Evolutionary conservation across 2,888 invertebrate genomes (phyloP).

Genomic region (Busseola fusca): DNA sequence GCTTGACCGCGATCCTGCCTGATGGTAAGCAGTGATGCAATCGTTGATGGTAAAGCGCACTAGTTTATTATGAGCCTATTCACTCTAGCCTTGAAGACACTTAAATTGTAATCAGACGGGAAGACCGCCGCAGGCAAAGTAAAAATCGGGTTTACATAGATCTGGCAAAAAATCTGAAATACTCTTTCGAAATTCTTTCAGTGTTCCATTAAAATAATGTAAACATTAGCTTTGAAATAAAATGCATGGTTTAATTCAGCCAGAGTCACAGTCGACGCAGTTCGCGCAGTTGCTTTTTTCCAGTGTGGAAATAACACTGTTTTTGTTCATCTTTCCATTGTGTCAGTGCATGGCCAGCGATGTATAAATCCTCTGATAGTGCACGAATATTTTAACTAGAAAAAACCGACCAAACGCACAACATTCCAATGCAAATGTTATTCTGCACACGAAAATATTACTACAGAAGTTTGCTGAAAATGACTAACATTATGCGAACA

Average conservation of each 20-base stretch:
- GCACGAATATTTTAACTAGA: slow-evolving; percentile 80
- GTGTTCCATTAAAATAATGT: slow-evolving; percentile 44
- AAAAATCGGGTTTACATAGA: no score
- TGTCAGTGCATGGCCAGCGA: slow-evolving; percentile 78
- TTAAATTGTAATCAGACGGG: no score
- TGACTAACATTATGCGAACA: slow-evolving; percentile 30
- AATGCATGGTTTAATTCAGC: slow-evolving; percentile 59
- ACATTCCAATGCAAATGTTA: slow-evolving; percentile 68
- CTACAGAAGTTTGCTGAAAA: slow-evolving; percentile 14
- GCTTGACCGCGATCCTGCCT: no score
- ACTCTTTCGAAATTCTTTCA: slow-evolving; percentile 20
- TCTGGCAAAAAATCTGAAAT: slow-evolving; percentile 5
- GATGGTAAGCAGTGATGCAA: no score
- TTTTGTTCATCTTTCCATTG: slow-evolving; percentile 85
- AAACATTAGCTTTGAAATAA: slow-evolving; percentile 58
- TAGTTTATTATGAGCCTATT: no score
- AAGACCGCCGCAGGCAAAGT: no score
- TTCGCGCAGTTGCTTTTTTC: slow-evolving; percentile 67
- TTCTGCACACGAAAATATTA: slow-evolving; percentile 53
- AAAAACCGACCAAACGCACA: slow-evolving; percentile 69
- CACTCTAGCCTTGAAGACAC: no score
- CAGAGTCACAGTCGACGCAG: slow-evolving; percentile 58
- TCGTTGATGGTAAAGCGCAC: no score
- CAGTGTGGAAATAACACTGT: slow-evolving; percentile 73
- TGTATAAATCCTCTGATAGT: slow-evolving; percentile 85